phyloP scores from a whole-genome alignment of 2,797 vertebrate genomes.

The Numenius phaeopus region DNA sequence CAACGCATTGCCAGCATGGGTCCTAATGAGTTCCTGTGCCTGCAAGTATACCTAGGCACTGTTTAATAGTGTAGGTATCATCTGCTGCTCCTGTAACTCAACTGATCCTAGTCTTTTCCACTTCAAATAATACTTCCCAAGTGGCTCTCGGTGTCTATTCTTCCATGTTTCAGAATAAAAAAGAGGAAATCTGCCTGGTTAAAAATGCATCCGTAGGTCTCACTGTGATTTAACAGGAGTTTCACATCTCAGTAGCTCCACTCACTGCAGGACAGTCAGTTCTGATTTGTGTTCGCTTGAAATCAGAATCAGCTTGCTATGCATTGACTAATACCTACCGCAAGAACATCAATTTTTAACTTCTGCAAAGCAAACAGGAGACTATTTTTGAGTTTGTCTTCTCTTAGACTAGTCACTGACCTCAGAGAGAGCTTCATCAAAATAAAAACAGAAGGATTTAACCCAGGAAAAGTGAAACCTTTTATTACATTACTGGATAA shows the following conservation, averaged over 20 bases:
- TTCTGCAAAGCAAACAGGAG: neutral
- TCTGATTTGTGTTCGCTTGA: neutral
- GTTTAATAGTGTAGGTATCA: neutral
- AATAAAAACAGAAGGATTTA: neutral
- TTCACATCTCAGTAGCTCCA: neutral
- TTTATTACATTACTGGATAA: neutral
- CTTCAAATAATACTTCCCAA: neutral
- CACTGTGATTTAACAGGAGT: neutral
- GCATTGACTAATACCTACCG: neutral
- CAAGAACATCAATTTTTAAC: neutral
- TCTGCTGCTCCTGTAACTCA: neutral
- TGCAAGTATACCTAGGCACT: neutral
- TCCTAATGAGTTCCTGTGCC: neutral
- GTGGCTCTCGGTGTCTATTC: neutral
- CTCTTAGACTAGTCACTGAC: neutral
- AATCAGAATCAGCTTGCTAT: neutral
- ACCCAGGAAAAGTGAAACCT: neutral
- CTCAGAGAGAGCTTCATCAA: neutral
- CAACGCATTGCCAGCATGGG: accelerated
- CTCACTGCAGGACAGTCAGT: neutral
- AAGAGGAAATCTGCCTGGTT: neutral
- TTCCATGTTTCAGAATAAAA: neutral
- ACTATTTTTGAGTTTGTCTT: neutral
- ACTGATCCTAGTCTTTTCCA: neutral
- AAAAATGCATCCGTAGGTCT: neutral